Percentiles rank a stretch among this genome's conserved stretches.
These are phyloP conservation scores for Hetaerina titia DNA, from an alignment of 2,888 invertebrate species.

Conservation along the genomic window DNA sequence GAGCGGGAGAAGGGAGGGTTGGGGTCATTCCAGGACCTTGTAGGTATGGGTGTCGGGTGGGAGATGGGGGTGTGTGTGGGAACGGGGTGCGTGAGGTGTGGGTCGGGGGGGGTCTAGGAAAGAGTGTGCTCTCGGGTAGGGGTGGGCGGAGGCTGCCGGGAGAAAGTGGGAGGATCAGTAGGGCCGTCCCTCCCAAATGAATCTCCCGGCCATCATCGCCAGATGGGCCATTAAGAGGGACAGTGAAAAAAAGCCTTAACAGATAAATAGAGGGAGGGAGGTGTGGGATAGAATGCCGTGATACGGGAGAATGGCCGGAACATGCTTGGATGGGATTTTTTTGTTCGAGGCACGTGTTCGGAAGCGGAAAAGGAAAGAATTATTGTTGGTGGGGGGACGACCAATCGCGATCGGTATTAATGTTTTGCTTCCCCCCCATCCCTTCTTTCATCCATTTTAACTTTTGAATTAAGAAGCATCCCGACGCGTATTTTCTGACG, in stretches of 20 bases:
- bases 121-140: not conserved
- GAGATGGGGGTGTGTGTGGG: not conserved
- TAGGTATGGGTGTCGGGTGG: too few relatives aligned
- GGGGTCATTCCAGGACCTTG: constrained; percentile 8
- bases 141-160: too few relatives aligned
- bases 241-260: constrained; percentile 67
- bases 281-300: constrained; percentile 44
- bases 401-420: constrained; percentile 27
- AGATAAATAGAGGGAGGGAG: constrained; percentile 57
- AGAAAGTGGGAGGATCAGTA: not conserved
- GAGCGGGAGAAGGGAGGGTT: not conserved
- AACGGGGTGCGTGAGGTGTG: not conserved
- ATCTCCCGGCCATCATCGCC: constrained; percentile 58
- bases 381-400: not conserved
- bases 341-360: constrained; percentile 44
- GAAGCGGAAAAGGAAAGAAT: constrained; percentile 51
- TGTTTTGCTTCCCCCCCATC: not conserved
- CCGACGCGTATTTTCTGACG: constrained; percentile 1
- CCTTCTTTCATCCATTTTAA: not conserved
- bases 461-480: constrained; percentile 22
- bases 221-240: constrained; percentile 66
- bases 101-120: not conserved
- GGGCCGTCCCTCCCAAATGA: not conserved
- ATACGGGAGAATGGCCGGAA: constrained; percentile 49
- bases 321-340: constrained; percentile 40